Conservation (phyloP, 1,140 invertebrate genomes). For the Drosophila trapezifrons region DNA sequence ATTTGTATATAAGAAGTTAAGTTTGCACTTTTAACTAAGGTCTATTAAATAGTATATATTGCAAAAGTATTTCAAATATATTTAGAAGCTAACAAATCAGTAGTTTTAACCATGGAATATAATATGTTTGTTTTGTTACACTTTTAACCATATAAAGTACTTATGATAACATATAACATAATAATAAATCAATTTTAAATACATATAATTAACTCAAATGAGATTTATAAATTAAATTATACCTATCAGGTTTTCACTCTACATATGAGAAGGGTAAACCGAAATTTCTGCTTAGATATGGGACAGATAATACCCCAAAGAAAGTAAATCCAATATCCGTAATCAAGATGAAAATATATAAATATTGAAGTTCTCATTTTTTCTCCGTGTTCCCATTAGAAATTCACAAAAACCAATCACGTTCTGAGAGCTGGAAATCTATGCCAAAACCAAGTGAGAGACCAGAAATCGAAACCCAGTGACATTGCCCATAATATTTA, state of each 20-base stretch:
- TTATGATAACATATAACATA: too few species aligned
- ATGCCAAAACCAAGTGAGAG: slow-evolving; percentile 11
- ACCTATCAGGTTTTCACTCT: neutral
- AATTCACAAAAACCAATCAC: slow-evolving; percentile 45
- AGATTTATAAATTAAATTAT: neutral
- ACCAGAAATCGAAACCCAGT: slow-evolving; percentile 39
- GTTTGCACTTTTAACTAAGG: neutral
- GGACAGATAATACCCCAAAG: neutral
- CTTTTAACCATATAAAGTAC: too few species aligned
- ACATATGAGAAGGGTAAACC: neutral
- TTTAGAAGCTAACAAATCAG: neutral
- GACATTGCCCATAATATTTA: slow-evolving; percentile 58
- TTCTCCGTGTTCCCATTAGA: slow-evolving; percentile 40
- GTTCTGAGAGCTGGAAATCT: slow-evolving; percentile 25
- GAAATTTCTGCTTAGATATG: neutral
- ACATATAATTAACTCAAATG: neutral
- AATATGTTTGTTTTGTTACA: too few species aligned
- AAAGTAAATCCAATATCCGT: neutral
- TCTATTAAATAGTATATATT: neutral
- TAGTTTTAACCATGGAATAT: too few species aligned
- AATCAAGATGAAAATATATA: neutral
- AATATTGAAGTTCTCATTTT: neutral
- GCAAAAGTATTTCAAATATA: neutral
- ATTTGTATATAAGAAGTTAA: neutral
- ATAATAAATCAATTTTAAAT: neutral